Percentiles rank a stretch among this genome's conserved stretches.
Evolutionary conservation across 2,797 vertebrate species (phyloP).

Genomic region (Pipistrellus pygmaeus): DNA sequence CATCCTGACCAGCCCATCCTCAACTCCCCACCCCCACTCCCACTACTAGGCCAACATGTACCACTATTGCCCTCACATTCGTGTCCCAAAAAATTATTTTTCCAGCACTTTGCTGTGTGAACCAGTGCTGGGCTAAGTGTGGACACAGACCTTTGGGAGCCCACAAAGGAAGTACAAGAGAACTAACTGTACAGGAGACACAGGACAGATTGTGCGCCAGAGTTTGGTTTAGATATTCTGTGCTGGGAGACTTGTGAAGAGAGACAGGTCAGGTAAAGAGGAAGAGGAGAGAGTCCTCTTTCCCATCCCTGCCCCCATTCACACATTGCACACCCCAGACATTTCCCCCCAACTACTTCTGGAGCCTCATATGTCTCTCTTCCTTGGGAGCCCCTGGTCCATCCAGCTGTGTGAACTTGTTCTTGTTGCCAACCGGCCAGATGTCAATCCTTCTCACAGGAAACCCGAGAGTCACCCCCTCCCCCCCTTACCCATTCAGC

Average conservation of each 20-base stretch:
- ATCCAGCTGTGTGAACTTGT: not conserved
- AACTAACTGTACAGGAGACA: conserved; percentile 6
- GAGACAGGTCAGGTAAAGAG: not conserved
- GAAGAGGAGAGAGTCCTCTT: conserved; percentile 14
- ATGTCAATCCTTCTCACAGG: not conserved
- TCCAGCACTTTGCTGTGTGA: not conserved
- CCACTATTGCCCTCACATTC: not conserved
- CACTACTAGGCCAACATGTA: not conserved
- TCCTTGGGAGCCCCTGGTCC: not conserved
- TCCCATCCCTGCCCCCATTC: not conserved
- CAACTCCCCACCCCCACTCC: not conserved
- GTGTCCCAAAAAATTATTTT: conserved; percentile 26
- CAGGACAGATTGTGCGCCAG: not conserved
- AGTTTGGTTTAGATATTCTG: conserved; percentile 55
- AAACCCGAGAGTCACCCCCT: not conserved
- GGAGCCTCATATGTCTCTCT: not conserved
- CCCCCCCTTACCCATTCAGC: not conserved
- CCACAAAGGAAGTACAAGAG: not conserved
- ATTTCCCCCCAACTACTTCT: not conserved
- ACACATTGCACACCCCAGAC: not conserved
- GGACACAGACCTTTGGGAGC: not conserved
- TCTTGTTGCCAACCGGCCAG: conserved; percentile 25
- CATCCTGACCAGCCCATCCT: not conserved
- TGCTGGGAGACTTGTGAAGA: conserved; percentile 12
- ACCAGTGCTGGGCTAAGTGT: not conserved